phyloP scores from a whole-genome alignment of 2,113 vertebrate species.

The Micronycteris hirsuta region DNA sequence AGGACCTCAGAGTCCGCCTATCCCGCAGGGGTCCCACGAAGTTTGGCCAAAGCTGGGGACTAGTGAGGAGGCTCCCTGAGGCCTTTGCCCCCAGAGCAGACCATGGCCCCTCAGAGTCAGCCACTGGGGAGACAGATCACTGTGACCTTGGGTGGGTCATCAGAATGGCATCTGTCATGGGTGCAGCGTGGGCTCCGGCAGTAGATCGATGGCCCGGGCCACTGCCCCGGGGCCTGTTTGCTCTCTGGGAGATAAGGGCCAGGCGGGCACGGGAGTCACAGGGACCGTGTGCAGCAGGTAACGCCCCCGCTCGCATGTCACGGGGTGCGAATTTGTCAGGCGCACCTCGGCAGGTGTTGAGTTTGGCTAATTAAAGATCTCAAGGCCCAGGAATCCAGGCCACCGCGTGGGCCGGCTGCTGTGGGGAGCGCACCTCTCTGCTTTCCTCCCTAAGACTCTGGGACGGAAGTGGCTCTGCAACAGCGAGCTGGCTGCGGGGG shows the following conservation, averaged over 20 bases:
- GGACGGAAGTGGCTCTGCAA: neutral
- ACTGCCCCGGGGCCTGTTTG: slow-evolving; percentile 68
- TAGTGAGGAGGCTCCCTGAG: neutral
- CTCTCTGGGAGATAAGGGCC: slow-evolving; percentile 71
- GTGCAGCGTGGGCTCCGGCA: neutral
- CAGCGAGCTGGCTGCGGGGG: neutral
- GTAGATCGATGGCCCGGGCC: slow-evolving; percentile 52
- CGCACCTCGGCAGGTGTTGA: slow-evolving; percentile 57
- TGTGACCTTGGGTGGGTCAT: neutral
- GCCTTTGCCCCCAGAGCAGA: neutral
- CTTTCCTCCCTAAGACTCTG: neutral
- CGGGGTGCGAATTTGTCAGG: slow-evolving; percentile 54
- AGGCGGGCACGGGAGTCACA: neutral
- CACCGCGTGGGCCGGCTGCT: slow-evolving; percentile 21
- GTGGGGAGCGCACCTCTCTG: neutral
- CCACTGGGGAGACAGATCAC: neutral
- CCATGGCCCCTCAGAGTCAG: neutral
- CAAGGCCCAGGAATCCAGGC: slow-evolving; percentile 61
- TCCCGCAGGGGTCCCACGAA: neutral
- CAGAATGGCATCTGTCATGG: neutral
- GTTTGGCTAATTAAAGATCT: slow-evolving; percentile 73
- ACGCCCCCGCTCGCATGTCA: slow-evolving; percentile 15
- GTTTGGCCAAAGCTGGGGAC: neutral
- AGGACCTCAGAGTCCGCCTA: no score
- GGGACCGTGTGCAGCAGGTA: neutral